phyloP scores from a whole-genome alignment of 2,113 vertebrate genomes.

The Carlito syrichta region DNA sequence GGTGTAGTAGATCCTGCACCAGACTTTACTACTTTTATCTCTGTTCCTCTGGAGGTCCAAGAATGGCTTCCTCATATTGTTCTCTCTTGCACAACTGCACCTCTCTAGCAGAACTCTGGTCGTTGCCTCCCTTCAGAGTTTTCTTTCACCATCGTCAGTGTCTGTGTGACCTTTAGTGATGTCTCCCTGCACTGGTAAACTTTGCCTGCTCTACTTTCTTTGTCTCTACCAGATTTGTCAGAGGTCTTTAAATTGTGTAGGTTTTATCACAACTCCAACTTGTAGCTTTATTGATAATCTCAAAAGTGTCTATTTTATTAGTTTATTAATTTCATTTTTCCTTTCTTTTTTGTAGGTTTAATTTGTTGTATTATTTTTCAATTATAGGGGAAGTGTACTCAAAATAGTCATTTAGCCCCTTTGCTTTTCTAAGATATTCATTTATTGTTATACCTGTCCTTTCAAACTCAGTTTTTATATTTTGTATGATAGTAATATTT shows the following conservation, averaged over 20 bases:
- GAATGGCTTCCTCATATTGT: neutral
- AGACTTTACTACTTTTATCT: neutral
- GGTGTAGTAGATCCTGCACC: rapidly evolving
- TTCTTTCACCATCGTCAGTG: too few relatives aligned
- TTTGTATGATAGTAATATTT: neutral
- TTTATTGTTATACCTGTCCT: neutral
- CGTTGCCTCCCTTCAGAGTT: neutral
- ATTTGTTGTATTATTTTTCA: neutral
- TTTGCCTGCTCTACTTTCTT: neutral
- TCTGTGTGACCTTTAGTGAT: neutral
- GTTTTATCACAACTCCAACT: neutral
- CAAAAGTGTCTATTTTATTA: neutral
- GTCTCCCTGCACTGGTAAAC: too few relatives aligned
- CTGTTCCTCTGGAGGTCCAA: neutral
- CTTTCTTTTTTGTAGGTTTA: neutral
- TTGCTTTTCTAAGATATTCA: neutral
- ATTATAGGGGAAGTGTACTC: neutral
- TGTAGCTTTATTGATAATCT: neutral
- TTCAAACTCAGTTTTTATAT: neutral
- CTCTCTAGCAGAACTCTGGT: neutral
- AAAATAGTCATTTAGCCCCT: neutral
- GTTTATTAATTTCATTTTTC: neutral
- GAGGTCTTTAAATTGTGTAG: neutral
- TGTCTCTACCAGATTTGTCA: neutral
- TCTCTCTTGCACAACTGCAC: neutral